phyloP scores from a whole-genome alignment of 1,140 invertebrate genomes.

The Drosophila repletoides region DNA sequence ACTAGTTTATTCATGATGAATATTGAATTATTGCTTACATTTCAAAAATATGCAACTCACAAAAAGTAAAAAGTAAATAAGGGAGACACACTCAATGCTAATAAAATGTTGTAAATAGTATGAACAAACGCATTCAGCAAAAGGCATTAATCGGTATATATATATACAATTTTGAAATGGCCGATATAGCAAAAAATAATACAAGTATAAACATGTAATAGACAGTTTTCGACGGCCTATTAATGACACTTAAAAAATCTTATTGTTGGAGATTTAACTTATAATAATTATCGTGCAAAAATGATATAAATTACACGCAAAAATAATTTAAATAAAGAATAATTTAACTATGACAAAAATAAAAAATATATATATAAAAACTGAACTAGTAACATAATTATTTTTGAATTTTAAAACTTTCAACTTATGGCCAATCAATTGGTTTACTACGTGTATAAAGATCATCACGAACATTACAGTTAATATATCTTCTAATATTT shows the following conservation, averaged over 20 bases:
- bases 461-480: conserved; percentile 37
- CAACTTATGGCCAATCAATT: conserved; percentile 2
- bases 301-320: conserved; percentile 61
- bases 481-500: conserved; percentile 3
- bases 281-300: conserved; percentile 74
- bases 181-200: conserved; percentile 45
- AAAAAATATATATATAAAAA: too few relatives aligned
- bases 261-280: conserved; percentile 79
- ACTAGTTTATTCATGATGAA: conserved; percentile 70
- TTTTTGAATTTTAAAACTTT: neutral
- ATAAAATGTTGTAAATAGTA: conserved; percentile 68
- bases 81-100: conserved; percentile 55
- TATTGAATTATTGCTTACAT: conserved; percentile 73
- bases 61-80: conserved; percentile 34
- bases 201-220: conserved; percentile 42
- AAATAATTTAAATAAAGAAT: conserved; percentile 73
- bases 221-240: conserved; percentile 50
- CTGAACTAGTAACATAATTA: conserved; percentile 24
- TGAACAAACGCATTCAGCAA: conserved; percentile 52
- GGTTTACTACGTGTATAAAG: neutral
- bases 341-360: conserved; percentile 71
- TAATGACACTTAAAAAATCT: conserved; percentile 60
- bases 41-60: conserved; percentile 71
- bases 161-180: conserved; percentile 60
- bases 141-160: conserved; percentile 54